Evolutionary conservation across 2,113 vertebrate genomes (phyloP), one percentile per base, ranked within the genome.

Genomic region (Genyomyrus donnyi): DNA sequence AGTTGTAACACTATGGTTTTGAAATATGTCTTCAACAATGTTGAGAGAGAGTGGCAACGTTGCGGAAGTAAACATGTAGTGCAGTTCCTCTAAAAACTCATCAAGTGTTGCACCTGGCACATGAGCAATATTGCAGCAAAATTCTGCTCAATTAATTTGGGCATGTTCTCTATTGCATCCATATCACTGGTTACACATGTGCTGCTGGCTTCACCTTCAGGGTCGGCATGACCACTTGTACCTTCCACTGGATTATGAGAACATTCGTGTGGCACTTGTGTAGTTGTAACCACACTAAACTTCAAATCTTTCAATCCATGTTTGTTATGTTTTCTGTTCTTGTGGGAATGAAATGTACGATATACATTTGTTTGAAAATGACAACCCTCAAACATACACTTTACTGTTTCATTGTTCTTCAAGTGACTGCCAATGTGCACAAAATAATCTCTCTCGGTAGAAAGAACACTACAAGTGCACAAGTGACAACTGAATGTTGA

Each of bases 321-420:
- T 66, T 11, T 58, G 9, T n/a, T 93, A 88, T 92, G 90, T 91
- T 91, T 91, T 11, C 89, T 88, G 19, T 77, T 90, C 13, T 91
- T 91, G 88, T 92, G 90, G 5, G 74, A 89, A 17, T 88, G 86
- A 91, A 91, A 91, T 49, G 90, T 90, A 74, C 31, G 35, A 3
- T 90, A 92, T 11, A 91, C 3, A 91, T 91, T 91, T 89, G 53
- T 89, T 90, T 89, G 85, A 50, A 86, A 86, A 86, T 50, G 10
- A n/a, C 85, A 86, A 11, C 46, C 85, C 85, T 46, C 45, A 46
- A 46, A 46, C 45, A 46, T 46, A 46, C 45, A 46, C 1, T 0
- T 46, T 1, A 46, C 45, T 46, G 45, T 46, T 46, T 46, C 45
- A 46, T 46, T 46, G 45, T 46, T 46, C 45, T 46, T 46, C 45